phyloP scores from a whole-genome alignment of 1,140 invertebrate species.

The Macrocentrus cingulum region DNA sequence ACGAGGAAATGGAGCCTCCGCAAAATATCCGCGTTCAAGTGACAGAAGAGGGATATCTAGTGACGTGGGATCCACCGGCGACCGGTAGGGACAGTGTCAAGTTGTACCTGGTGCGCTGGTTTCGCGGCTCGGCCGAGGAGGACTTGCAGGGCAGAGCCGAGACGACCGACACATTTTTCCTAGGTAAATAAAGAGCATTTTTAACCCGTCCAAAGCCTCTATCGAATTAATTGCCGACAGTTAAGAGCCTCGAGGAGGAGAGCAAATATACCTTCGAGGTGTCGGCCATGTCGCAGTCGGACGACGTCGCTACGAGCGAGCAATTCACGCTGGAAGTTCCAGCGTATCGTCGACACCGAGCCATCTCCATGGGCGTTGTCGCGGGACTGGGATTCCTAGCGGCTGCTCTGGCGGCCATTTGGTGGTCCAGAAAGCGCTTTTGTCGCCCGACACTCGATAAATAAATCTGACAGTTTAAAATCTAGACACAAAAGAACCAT shows the following conservation, averaged over 20 bases:
- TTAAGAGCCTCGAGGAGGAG: constrained; percentile 67
- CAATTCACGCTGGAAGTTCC: constrained; percentile 64
- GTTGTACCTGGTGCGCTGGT: constrained; percentile 67
- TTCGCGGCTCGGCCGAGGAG: constrained; percentile 63
- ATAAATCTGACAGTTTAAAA: constrained; percentile 23
- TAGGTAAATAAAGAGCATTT: constrained; percentile 56
- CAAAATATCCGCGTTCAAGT: constrained; percentile 66
- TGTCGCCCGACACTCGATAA: constrained; percentile 47
- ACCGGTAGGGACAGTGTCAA: constrained; percentile 62
- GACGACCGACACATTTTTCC: constrained; percentile 65
- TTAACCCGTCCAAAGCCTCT: neutral
- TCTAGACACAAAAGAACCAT: neutral
- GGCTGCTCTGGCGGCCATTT: constrained; percentile 61
- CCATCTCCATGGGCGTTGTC: constrained; percentile 65
- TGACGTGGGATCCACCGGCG: constrained; percentile 73
- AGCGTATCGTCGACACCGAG: constrained; percentile 63
- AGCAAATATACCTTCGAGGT: constrained; percentile 69
- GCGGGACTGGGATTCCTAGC: constrained; percentile 63
- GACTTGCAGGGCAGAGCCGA: constrained; percentile 63
- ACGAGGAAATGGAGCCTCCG: constrained; percentile 63
- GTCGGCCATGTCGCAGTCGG: constrained; percentile 61
- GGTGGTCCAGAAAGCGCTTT: constrained; percentile 62
- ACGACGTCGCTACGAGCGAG: constrained; percentile 61
- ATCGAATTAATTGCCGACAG: constrained; percentile 40
- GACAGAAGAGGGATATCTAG: constrained; percentile 66